These are phyloP conservation scores for Dromas ardeola DNA, from an alignment of 2,113 vertebrate genomes.

Conservation along the genomic window DNA sequence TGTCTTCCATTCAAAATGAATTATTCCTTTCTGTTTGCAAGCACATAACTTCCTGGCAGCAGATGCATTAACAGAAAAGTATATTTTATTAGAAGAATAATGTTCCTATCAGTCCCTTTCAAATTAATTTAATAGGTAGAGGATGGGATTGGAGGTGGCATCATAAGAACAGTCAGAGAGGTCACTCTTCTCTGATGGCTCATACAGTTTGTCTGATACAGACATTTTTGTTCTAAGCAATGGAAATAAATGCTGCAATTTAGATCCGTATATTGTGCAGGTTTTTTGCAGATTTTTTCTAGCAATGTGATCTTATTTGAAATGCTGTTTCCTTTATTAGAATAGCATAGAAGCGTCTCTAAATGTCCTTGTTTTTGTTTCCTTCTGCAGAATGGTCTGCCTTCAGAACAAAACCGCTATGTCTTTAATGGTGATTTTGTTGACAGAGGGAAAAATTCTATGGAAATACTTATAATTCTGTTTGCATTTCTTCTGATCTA, in stretches of 20 bases:
- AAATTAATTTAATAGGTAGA: not conserved
- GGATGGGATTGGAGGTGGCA: not conserved
- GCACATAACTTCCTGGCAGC: not conserved
- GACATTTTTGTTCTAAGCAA: not conserved
- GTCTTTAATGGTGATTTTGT: slow-evolving; percentile 98
- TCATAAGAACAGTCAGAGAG: not conserved
- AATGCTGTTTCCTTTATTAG: not conserved
- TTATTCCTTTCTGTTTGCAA: not conserved
- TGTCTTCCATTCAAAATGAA: not conserved
- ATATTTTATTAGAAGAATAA: not conserved
- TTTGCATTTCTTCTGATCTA: slow-evolving; percentile 91
- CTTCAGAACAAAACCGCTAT: slow-evolving; percentile 87
- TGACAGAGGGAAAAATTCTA: slow-evolving; percentile 91
- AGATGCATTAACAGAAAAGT: not conserved
- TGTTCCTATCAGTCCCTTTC: not conserved
- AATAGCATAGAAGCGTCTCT: not conserved
- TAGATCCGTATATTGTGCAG: not conserved
- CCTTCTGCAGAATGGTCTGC: slow-evolving; percentile 89
- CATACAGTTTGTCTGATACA: not conserved
- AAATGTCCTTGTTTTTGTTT: not conserved
- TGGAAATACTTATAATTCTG: slow-evolving; percentile 90
- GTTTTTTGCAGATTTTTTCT: not conserved
- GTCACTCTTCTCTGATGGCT: not conserved
- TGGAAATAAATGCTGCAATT: not conserved
- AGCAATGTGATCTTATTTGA: not conserved